Base-by-base conservation (phyloP, 2,888 invertebrate genomes). In the Tuberolachnus salignus region DNA sequence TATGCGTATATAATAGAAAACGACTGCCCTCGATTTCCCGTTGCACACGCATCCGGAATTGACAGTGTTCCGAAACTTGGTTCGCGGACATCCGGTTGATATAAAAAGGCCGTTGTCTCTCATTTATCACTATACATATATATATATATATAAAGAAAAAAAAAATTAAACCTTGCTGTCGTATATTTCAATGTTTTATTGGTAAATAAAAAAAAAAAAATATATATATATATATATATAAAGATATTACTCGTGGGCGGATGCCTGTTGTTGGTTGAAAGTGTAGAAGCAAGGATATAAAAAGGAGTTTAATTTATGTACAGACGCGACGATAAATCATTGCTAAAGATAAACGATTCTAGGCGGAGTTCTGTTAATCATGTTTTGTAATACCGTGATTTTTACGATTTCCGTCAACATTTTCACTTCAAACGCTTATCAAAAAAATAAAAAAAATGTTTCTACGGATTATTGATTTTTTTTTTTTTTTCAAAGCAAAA, bases 61-160 rank as follows among this genome's bases (percentile, higher is more conserved):
- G 67, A 69, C 59, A 49, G 59, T 34, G 34, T 59, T 59, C 13
- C 49, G 34, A 21, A n/a, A 59, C 23, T 78, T 21, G 51, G 59
- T 67, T 59, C 67, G 59, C 11, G 66, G n/a, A 67, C 49, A 34
- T 69, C 67, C 75, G 75, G 75, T 49, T 16, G 23, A 78, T 21
- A 78, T 66, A 66, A 74, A 74, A n/a, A 74, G 19, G 42, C 57
- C 53, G 66, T 55, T 57, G 66, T 75, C 57, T 67, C 46, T 75
- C 46, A 46, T 75, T 67, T 66, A 46, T 66, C 66, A 57, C 46
- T 13, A n/a, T 11, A n/a, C n/a, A n/a, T n/a, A n/a, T n/a, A n/a
- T n/a, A n/a, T n/a, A n/a, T n/a, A n/a, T n/a, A n/a, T n/a, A 34
- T 61, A 49, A 61, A 34, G 6, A 34, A 34, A 34, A 34, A 34